Conservation (phyloP, 92 coral and sea anemone genomes). For the Diadumene lineata region DNA sequence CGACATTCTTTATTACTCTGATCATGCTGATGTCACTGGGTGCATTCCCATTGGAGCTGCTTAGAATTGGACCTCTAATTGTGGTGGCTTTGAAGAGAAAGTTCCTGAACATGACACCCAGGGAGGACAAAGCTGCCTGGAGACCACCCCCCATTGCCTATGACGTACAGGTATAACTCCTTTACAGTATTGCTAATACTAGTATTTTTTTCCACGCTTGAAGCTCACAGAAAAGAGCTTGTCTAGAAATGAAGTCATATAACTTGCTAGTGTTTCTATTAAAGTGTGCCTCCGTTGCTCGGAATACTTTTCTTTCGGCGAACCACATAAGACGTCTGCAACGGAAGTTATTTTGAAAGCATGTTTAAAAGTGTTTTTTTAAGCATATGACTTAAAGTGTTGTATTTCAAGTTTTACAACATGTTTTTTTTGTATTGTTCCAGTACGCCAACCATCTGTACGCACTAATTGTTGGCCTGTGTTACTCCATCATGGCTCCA, state of each 20-base stretch:
- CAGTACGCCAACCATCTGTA: conserved; percentile 77
- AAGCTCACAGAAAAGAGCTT: no score
- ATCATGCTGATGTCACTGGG: conserved; percentile 72
- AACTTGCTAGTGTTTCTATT: no score
- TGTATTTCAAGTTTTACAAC: no score
- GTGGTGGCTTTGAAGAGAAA: conserved; percentile 68
- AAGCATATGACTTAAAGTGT: not conserved
- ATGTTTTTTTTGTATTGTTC: no score
- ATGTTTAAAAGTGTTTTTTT: not conserved
- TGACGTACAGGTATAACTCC: conserved; percentile 61
- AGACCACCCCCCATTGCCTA: conserved; percentile 75
- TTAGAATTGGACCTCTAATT: conserved; percentile 75
- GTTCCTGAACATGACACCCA: conserved; percentile 67
- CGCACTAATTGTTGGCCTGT: conserved; percentile 71
- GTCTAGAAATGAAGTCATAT: no score
- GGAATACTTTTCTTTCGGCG: no score
- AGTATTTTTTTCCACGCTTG: no score
- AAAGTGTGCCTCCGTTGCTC: no score
- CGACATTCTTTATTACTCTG: conserved; percentile 82
- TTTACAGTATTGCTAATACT: no score
- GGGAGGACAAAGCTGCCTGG: conserved; percentile 92
- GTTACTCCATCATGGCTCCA: conserved; percentile 89
- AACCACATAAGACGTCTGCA: no score
- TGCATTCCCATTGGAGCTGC: conserved; percentile 69
- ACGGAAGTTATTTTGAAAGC: no score